phyloP scores from a whole-genome alignment of 2,888 invertebrate species.

The Elmis aenea region DNA sequence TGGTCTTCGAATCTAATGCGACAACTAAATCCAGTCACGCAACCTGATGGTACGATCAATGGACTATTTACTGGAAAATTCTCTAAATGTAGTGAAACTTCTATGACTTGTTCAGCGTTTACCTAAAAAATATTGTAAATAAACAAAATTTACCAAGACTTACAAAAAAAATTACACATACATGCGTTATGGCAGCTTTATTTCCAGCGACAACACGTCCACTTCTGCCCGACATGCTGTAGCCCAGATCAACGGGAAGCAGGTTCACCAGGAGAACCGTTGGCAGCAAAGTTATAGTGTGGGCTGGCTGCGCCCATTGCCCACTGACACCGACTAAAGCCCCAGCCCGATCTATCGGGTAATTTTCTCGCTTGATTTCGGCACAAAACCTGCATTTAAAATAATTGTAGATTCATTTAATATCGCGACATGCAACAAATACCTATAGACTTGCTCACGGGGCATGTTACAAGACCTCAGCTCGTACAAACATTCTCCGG shows the following conservation, averaged over 20 bases:
- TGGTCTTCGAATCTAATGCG: slow-evolving; percentile 69
- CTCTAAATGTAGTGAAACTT: slow-evolving; percentile 74
- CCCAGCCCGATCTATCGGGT: slow-evolving; percentile 61
- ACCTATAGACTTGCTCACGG: slow-evolving; percentile 48
- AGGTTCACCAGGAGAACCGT: slow-evolving; percentile 83
- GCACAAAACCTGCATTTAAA: slow-evolving; percentile 78
- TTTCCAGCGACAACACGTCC: slow-evolving; percentile 39
- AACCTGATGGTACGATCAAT: slow-evolving; percentile 35
- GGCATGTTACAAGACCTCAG: slow-evolving; percentile 47
- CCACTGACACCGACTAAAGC: slow-evolving; percentile 32
- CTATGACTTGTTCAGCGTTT: slow-evolving; percentile 66
- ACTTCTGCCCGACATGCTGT: slow-evolving; percentile 48
- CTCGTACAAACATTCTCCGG: slow-evolving; percentile 43
- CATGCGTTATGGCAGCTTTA: slow-evolving; percentile 36
- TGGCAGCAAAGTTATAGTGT: slow-evolving; percentile 78
- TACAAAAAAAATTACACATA: slow-evolving; percentile 23
- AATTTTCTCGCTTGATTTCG: slow-evolving; percentile 73
- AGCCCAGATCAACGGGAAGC: slow-evolving; percentile 75
- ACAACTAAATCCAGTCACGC: slow-evolving; percentile 34
- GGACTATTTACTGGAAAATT: slow-evolving; percentile 58
- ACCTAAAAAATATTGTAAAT: slow-evolving; percentile 47
- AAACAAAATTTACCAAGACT: no score
- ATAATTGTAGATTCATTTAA: slow-evolving; percentile 6
- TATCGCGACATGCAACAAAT: slow-evolving; percentile 9
- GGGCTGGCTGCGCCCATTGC: slow-evolving; percentile 66